Evolutionary conservation across 2,888 invertebrate species (phyloP).

Genomic region (Lordiphosa fenestrarum): DNA sequence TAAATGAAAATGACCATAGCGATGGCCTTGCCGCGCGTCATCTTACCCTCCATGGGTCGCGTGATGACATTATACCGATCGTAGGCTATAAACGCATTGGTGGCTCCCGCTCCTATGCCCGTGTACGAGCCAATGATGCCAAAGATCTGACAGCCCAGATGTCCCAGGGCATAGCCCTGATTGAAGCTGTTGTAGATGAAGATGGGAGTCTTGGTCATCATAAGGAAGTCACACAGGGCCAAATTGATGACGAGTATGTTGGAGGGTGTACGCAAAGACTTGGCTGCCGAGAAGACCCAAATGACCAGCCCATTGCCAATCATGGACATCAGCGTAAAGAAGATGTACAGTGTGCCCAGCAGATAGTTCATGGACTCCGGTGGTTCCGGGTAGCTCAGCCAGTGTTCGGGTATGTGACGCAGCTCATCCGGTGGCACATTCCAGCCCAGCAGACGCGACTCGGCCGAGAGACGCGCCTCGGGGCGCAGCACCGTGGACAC

Average conservation of each 20-base stretch:
- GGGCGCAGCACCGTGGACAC: constrained; percentile 69
- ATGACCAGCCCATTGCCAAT: constrained; percentile 92
- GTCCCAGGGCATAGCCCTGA: constrained; percentile 88
- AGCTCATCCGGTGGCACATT: constrained; percentile 89
- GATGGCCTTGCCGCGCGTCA: constrained; percentile 89
- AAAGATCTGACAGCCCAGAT: constrained; percentile 89
- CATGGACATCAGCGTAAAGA: constrained; percentile 87
- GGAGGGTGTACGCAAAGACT: constrained; percentile 83
- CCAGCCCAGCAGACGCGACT: constrained; percentile 84
- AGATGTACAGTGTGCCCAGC: constrained; percentile 88
- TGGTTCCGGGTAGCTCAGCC: constrained; percentile 90
- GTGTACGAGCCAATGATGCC: constrained; percentile 88
- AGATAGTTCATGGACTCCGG: constrained; percentile 90
- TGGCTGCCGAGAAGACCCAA: constrained; percentile 86
- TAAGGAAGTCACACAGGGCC: constrained; percentile 90
- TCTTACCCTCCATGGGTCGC: constrained; percentile 89
- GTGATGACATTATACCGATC: constrained; percentile 91
- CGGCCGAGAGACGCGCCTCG: constrained; percentile 72
- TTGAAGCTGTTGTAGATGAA: constrained; percentile 86
- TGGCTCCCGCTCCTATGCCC: constrained; percentile 89
- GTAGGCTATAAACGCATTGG: constrained; percentile 92
- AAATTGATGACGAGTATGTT: constrained; percentile 92
- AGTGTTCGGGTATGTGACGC: constrained; percentile 89
- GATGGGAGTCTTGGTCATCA: constrained; percentile 93
- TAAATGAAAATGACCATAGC: constrained; percentile 88